Conservation (phyloP, 2,113 vertebrate genomes). For the Drymodes brunneopygia region DNA sequence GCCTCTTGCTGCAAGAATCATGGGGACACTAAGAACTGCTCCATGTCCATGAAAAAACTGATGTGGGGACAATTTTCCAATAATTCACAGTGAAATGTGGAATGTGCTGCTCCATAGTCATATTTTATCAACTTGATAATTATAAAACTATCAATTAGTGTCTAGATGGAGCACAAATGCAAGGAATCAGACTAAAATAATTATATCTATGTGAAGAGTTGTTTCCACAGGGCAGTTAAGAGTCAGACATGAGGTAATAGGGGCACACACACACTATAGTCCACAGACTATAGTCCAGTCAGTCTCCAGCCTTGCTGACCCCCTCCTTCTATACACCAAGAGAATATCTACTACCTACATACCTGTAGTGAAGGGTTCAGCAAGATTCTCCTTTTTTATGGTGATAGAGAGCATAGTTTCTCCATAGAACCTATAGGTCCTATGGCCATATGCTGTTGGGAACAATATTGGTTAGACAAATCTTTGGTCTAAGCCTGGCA, state of each 20-base stretch:
- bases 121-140: background rate
- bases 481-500: background rate
- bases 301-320: background rate
- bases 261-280: too few species aligned
- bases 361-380: background rate
- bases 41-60: background rate
- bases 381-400: background rate
- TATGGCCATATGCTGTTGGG: background rate
- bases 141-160: background rate
- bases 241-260: background rate
- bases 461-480: background rate
- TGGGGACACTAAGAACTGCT: background rate
- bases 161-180: rapidly evolving
- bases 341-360: background rate
- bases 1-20: background rate
- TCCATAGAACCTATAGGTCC: background rate
- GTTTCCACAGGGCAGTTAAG: background rate
- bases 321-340: background rate
- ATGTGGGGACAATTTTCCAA: background rate
- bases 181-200: background rate
- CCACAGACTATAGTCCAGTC: background rate
- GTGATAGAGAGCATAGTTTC: background rate
- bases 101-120: background rate
- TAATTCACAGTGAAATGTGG: background rate
- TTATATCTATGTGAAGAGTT: background rate